Conservation (phyloP, 2,113 vertebrate species). For the Colius striatus region DNA sequence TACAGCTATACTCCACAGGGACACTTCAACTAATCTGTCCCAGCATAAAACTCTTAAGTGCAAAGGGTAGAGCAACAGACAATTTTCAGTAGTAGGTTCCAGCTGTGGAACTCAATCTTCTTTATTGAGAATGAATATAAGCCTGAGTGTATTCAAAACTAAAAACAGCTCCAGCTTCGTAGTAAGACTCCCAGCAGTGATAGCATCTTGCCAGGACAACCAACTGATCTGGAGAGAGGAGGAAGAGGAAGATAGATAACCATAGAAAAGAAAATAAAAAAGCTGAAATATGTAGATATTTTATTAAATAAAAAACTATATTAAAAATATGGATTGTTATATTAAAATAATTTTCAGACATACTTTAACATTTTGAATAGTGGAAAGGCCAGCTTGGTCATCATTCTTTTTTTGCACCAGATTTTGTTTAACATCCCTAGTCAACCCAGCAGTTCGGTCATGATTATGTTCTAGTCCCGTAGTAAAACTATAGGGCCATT, state of each 20-base stretch:
- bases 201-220: conserved; percentile 35
- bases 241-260: neutral
- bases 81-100: conserved; percentile 35
- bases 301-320: neutral
- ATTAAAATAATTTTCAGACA: neutral
- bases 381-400: neutral
- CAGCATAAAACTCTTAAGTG: conserved; percentile 18
- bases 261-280: neutral
- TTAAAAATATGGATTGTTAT: neutral
- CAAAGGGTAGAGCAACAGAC: conserved; percentile 19
- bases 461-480: neutral
- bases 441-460: neutral
- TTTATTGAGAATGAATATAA: conserved; percentile 49
- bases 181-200: conserved; percentile 9
- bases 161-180: neutral
- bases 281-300: neutral
- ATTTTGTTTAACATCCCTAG: neutral
- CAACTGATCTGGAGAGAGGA: neutral
- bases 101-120: conserved; percentile 52
- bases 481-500: neutral
- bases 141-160: conserved; percentile 20
- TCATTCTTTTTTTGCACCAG: neutral
- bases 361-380: neutral
- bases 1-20: conserved; percentile 2
- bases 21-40: conserved; percentile 30